Evolutionary conservation across 2,113 vertebrate species (phyloP).

Genomic region (Hiodon alosoides): DNA sequence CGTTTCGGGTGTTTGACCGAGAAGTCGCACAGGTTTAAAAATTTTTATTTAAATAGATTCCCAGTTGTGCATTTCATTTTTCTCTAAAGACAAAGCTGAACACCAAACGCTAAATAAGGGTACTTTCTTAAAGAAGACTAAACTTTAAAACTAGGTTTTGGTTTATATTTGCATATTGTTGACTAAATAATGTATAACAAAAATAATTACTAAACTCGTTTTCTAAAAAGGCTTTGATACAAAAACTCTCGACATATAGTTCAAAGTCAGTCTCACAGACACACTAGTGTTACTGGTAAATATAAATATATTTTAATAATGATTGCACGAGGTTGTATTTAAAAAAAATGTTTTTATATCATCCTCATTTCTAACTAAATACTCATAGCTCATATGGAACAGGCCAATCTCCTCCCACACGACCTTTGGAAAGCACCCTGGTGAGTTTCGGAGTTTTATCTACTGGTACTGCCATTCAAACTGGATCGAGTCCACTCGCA

Average conservation of each 20-base stretch:
- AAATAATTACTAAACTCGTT: neutral
- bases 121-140: neutral
- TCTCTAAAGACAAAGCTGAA: neutral
- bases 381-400: neutral
- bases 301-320: too few species aligned
- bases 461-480: too few species aligned
- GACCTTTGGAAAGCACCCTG: constrained; percentile 42
- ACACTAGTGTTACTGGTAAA: neutral
- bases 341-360: neutral
- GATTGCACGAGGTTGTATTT: too few species aligned
- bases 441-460: too few species aligned
- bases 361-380: neutral
- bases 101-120: neutral
- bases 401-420: constrained; percentile 50
- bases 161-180: neutral
- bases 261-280: neutral
- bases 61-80: neutral
- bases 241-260: neutral
- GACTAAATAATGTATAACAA: neutral
- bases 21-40: constrained; percentile 40
- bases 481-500: neutral
- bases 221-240: neutral
- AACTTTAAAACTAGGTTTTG: neutral
- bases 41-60: neutral
- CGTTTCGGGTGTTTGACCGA: constrained; percentile 43